These are phyloP conservation scores for Tokudaia muenninki DNA, from an alignment of 2,797 vertebrate species.

Conservation along the genomic window DNA sequence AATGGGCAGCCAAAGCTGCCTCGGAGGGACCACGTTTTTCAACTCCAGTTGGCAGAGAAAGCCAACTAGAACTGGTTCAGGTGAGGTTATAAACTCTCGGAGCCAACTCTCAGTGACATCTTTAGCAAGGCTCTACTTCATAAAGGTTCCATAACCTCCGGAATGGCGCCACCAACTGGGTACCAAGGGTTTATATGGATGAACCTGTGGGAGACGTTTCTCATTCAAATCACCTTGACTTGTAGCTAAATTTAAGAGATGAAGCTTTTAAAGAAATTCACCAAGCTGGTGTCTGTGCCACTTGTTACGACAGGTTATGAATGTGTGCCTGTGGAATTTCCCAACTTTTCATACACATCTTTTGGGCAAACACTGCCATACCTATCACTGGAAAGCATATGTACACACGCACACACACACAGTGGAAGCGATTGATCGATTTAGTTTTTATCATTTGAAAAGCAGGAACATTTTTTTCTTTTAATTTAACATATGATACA, in stretches of 20 bases:
- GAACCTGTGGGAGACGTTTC: not conserved
- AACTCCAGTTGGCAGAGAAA: not conserved
- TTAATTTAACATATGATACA: not conserved
- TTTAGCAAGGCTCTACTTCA: not conserved
- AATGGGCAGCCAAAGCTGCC: not conserved
- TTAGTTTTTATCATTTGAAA: constrained; percentile 16
- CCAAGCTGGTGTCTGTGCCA: not conserved
- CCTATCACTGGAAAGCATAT: not conserved
- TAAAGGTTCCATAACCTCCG: not conserved
- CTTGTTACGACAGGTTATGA: not conserved
- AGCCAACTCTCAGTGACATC: not conserved
- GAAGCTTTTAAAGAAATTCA: constrained; percentile 37
- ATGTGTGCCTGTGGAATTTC: constrained; percentile 22
- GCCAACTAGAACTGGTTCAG: not conserved
- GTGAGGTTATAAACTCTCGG: not conserved
- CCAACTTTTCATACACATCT: not conserved
- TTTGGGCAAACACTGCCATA: not conserved
- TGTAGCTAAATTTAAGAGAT: constrained; percentile 32
- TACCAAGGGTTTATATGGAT: not conserved
- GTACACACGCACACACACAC: not conserved
- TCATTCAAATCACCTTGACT: not conserved
- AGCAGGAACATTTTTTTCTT: not conserved
- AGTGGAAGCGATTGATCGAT: not conserved
- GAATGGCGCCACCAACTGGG: not conserved
- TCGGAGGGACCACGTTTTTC: not conserved